phyloP scores from a whole-genome alignment of 2,888 invertebrate species.

The Eudemis profundana region DNA sequence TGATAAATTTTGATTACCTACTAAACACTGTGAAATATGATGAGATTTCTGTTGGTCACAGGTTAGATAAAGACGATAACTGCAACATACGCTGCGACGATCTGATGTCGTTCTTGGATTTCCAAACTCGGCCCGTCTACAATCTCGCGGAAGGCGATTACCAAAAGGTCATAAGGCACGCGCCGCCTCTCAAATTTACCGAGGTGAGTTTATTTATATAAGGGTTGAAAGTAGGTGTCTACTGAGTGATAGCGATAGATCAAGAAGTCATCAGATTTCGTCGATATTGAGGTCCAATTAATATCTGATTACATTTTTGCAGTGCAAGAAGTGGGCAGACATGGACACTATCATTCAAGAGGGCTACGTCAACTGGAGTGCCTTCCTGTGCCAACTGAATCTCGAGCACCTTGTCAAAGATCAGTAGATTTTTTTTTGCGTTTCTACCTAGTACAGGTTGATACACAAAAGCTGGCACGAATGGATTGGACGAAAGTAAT shows the following conservation, averaged over 20 bases:
- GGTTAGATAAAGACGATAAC: conserved; percentile 87
- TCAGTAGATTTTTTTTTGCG: conserved; percentile 50
- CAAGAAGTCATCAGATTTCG: too few species aligned
- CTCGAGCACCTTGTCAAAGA: conserved; percentile 78
- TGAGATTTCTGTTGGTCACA: conserved; percentile 53
- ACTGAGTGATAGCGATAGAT: too few species aligned
- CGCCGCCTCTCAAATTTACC: conserved; percentile 73
- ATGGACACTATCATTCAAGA: conserved; percentile 66
- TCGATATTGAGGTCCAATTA: too few species aligned
- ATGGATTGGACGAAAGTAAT: too few species aligned
- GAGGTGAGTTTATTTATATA: conserved; percentile 73
- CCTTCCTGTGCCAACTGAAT: conserved; percentile 77
- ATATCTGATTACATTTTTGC: too few species aligned
- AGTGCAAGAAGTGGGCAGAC: conserved; percentile 77
- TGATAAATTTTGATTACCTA: not conserved
- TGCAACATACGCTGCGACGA: conserved; percentile 89
- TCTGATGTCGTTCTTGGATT: conserved; percentile 89
- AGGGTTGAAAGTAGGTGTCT: too few species aligned
- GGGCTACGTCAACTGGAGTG: conserved; percentile 78
- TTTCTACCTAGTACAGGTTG: too few species aligned
- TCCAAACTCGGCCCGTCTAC: conserved; percentile 80
- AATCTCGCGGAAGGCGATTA: conserved; percentile 70
- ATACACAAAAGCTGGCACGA: too few species aligned
- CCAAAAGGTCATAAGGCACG: conserved; percentile 72
- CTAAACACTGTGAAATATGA: not conserved